A percentile compares a stretch with the other conserved stretches of the same genome.
Evolutionary conservation across 64 coral and sea anemone species (phyloP).

Genomic region (Platygyra sinensis): DNA sequence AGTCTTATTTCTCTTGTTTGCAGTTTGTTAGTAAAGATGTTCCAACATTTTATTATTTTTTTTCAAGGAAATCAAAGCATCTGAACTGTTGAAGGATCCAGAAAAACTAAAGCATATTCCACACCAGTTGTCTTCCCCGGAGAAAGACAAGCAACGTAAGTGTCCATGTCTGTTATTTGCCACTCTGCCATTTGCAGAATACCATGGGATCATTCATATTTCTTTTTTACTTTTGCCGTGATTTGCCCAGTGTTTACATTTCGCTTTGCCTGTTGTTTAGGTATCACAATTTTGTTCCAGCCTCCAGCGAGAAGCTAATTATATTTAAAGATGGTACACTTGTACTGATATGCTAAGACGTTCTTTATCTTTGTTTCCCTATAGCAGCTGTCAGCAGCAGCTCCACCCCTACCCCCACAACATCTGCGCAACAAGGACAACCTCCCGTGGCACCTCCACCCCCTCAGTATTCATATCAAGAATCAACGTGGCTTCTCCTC

Average conservation of each 20-base stretch:
- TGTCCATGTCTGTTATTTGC: background rate
- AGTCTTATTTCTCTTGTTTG: background rate
- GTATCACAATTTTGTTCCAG: too few relatives aligned
- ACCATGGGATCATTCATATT: too few relatives aligned
- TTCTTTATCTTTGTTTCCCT: background rate
- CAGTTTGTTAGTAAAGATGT: background rate
- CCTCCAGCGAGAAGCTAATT: too few relatives aligned
- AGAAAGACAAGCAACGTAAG: conserved; percentile 93
- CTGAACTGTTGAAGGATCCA: conserved; percentile 85
- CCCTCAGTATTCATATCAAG: conserved; percentile 97
- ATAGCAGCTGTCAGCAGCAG: conserved; percentile 52
- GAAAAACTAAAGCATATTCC: conserved; percentile 90
- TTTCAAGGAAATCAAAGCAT: conserved; percentile 87
- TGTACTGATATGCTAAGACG: background rate
- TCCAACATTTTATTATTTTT: background rate
- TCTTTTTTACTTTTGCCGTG: too few relatives aligned
- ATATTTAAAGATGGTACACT: too few relatives aligned
- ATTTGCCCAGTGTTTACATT: too few relatives aligned
- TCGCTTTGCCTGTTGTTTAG: too few relatives aligned
- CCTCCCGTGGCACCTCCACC: conserved; percentile 90
- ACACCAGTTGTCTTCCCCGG: conserved; percentile 93
- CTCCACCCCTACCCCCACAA: conserved; percentile 50
- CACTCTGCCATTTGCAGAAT: background rate
- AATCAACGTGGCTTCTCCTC: conserved; percentile 94
- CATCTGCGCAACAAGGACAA: conserved; percentile 58